Percentiles rank a stretch among this genome's conserved stretches.
phyloP scores from a whole-genome alignment of 2,797 vertebrate species.

The Toxotes lorentzi region DNA sequence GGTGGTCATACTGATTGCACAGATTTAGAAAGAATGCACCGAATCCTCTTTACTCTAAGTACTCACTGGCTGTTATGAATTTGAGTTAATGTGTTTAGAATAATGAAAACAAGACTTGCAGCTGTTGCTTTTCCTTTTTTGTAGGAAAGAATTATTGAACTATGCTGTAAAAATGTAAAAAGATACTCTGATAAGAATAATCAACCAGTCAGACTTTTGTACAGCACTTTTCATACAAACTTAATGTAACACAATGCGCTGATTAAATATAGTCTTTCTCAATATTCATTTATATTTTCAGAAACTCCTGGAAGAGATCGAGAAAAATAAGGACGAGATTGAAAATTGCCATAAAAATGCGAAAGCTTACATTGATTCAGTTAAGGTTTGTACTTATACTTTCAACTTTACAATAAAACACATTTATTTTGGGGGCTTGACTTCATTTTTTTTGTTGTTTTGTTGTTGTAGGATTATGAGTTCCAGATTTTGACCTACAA shows the following conservation, averaged over 20 bases:
- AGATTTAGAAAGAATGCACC: neutral
- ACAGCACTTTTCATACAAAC: too few species aligned
- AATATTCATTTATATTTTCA: conserved; percentile 60
- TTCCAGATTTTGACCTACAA: conserved; percentile 94
- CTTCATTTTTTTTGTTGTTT: neutral
- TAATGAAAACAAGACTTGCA: neutral
- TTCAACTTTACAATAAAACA: rapidly evolving
- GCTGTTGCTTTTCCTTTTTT: neutral
- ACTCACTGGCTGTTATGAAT: neutral
- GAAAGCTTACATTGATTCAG: conserved; percentile 93
- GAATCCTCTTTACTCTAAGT: neutral
- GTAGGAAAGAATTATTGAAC: neutral
- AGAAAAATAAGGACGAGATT: conserved; percentile 89
- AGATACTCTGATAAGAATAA: neutral
- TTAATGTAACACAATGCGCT: too few species aligned
- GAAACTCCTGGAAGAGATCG: conserved; percentile 93
- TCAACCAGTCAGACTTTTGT: too few species aligned
- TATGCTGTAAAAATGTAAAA: neutral
- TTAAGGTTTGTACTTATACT: conserved; percentile 86
- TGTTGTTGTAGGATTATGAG: conserved; percentile 90
- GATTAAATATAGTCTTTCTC: neutral
- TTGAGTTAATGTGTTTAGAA: neutral
- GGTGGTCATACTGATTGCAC: conserved; percentile 11
- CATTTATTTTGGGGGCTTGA: rapidly evolving
- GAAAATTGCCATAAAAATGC: conserved; percentile 92